phyloP scores from a whole-genome alignment of 2,113 vertebrate genomes.

The Chaenocephalus aceratus region DNA sequence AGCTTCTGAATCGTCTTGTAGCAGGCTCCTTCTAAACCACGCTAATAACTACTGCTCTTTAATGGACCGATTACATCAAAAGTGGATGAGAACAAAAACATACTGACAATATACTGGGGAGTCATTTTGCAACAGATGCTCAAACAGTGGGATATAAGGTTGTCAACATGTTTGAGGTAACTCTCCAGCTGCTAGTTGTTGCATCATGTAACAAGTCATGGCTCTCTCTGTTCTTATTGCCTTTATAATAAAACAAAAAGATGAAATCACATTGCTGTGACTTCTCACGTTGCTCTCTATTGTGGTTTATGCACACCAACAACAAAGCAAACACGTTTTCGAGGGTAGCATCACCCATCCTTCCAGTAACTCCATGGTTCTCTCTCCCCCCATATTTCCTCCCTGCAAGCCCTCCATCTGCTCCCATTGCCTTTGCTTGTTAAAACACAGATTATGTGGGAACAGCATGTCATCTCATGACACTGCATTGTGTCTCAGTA shows the following conservation, averaged over 20 bases:
- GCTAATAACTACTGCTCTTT: too few species aligned
- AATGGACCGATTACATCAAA: too few species aligned
- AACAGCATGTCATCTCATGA: slow-evolving; percentile 75
- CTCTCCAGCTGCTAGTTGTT: slow-evolving; percentile 35
- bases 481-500: slow-evolving; percentile 68
- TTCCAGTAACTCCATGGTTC: not conserved
- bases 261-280: slow-evolving; percentile 34
- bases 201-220: slow-evolving; percentile 28
- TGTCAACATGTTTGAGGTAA: slow-evolving; percentile 16
- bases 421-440: slow-evolving; percentile 67
- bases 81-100: not conserved
- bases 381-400: not conserved
- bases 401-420: slow-evolving; percentile 5
- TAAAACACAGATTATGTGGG: slow-evolving; percentile 65
- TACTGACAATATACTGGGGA: not conserved
- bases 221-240: slow-evolving; percentile 6
- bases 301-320: slow-evolving; percentile 26
- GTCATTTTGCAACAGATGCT: slow-evolving; percentile 10
- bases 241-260: slow-evolving; percentile 50
- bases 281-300: slow-evolving; percentile 20
- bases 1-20: too few species aligned
- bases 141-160: slow-evolving; percentile 18
- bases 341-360: not conserved
- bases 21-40: too few species aligned
- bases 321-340: slow-evolving; percentile 4